These are phyloP conservation scores for Trichogramma dendrolimi DNA, from an alignment of 2,888 invertebrate genomes.

Conservation along the genomic window DNA sequence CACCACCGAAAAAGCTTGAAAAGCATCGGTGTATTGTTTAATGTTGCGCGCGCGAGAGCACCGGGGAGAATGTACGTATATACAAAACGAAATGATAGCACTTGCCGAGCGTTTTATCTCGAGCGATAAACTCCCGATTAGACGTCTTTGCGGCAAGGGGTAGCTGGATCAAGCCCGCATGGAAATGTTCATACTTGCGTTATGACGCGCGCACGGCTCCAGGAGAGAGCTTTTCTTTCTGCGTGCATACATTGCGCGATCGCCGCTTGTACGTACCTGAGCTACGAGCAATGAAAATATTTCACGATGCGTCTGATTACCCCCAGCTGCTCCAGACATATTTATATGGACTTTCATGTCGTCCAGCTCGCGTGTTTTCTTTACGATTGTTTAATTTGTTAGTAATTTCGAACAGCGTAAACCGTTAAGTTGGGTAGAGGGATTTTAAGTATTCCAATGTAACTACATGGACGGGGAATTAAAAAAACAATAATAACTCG, in stretches of 20 bases:
- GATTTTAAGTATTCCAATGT: no score
- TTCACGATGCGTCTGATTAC: no score
- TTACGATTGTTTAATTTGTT: no score
- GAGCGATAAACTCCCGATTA: slow-evolving; percentile 37
- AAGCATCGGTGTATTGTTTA: slow-evolving; percentile 33
- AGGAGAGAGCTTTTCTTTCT: neutral
- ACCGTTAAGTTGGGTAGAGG: no score
- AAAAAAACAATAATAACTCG: no score
- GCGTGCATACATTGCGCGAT: neutral
- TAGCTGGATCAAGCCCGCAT: neutral
- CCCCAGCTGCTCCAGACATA: no score
- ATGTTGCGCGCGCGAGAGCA: slow-evolving; percentile 42
- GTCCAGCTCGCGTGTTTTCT: no score
- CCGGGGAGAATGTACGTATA: slow-evolving; percentile 29
- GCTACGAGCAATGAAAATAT: neutral
- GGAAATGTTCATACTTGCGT: slow-evolving; percentile 1
- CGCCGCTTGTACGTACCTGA: neutral
- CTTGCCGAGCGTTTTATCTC: slow-evolving; percentile 31
- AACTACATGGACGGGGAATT: no score
- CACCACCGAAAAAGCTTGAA: no score
- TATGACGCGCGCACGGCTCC: slow-evolving; percentile 5
- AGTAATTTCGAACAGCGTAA: no score
- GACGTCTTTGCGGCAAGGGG: slow-evolving; percentile 8
- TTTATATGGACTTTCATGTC: no score
- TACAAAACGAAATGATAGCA: slow-evolving; percentile 4